phyloP scores from a whole-genome alignment of 1,140 invertebrate species.

The Anastatus disparis region DNA sequence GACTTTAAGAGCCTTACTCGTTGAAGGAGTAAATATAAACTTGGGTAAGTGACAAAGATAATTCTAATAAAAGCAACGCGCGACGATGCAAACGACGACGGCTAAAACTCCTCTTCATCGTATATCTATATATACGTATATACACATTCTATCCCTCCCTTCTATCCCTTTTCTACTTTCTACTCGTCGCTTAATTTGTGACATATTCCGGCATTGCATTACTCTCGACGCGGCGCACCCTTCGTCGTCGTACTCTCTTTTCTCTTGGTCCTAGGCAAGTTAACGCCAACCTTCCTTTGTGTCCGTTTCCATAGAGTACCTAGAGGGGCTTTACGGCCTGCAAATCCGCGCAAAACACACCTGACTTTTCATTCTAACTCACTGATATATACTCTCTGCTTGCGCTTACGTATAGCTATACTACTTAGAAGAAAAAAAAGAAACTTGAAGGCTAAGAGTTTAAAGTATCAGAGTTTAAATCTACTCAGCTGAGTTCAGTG shows the following conservation, averaged over 20 bases:
- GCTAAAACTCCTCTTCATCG: no score
- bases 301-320: constrained; percentile 44
- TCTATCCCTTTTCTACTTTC: constrained; percentile 55
- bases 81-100: constrained; percentile 38
- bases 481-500: no score
- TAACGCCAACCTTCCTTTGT: constrained; percentile 49
- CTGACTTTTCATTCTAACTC: constrained; percentile 4
- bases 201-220: constrained; percentile 65
- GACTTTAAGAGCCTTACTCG: constrained; percentile 63
- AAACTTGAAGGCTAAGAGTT: no score
- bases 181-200: constrained; percentile 63
- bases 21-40: constrained; percentile 68
- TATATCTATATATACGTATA: no score
- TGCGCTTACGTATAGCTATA: no score
- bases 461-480: no score
- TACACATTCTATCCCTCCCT: no score
- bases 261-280: no score
- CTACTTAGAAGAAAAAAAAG: no score
- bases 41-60: constrained; percentile 69
- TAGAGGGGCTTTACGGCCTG: constrained; percentile 44
- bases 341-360: constrained; percentile 35
- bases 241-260: constrained; percentile 38
- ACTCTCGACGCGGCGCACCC: constrained; percentile 33
- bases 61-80: constrained; percentile 67
- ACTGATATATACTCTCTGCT: constrained; percentile 27